A percentile compares a stretch with the other conserved stretches of the same genome.
Conservation (phyloP, 2,888 invertebrate genomes). For the Phymatocera aterrima region DNA sequence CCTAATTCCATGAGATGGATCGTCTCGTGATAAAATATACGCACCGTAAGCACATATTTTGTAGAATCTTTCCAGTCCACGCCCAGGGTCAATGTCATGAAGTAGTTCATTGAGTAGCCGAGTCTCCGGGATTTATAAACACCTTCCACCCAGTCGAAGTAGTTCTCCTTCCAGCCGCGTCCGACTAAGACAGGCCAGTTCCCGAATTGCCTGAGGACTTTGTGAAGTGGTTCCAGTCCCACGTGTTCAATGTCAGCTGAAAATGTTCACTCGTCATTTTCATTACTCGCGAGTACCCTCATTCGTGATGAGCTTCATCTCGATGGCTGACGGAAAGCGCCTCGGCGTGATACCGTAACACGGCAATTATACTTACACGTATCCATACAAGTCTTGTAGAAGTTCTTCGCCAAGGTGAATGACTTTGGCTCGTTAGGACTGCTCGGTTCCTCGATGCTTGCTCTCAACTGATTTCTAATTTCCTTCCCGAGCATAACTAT, state of each 20-base stretch:
- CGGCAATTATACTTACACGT: slow-evolving; percentile 82
- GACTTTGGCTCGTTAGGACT: slow-evolving; percentile 80
- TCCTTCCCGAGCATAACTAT: slow-evolving; percentile 86
- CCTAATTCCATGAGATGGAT: background rate
- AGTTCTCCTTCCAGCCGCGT: slow-evolving; percentile 81
- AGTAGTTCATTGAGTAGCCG: slow-evolving; percentile 93
- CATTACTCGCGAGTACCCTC: background rate
- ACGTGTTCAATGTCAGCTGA: slow-evolving; percentile 87
- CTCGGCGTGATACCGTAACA: background rate
- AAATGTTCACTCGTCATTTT: background rate
- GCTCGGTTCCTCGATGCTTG: slow-evolving; percentile 82
- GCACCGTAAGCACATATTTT: slow-evolving; percentile 89
- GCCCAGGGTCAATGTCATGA: slow-evolving; percentile 92
- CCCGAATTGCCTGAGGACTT: slow-evolving; percentile 86
- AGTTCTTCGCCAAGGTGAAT: slow-evolving; percentile 85
- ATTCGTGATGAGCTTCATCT: background rate
- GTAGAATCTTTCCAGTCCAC: slow-evolving; percentile 94
- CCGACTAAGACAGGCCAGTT: slow-evolving; percentile 95
- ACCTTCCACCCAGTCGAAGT: slow-evolving; percentile 89
- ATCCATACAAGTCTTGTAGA: slow-evolving; percentile 93
- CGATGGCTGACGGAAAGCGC: background rate
- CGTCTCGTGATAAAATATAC: background rate
- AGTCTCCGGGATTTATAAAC: slow-evolving; percentile 87
- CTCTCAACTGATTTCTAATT: slow-evolving; percentile 84
- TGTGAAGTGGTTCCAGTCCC: slow-evolving; percentile 84